Percentiles rank a stretch among this genome's conserved stretches.
phyloP scores from a whole-genome alignment of 2,113 vertebrate genomes.

The Nannospalax galili region DNA sequence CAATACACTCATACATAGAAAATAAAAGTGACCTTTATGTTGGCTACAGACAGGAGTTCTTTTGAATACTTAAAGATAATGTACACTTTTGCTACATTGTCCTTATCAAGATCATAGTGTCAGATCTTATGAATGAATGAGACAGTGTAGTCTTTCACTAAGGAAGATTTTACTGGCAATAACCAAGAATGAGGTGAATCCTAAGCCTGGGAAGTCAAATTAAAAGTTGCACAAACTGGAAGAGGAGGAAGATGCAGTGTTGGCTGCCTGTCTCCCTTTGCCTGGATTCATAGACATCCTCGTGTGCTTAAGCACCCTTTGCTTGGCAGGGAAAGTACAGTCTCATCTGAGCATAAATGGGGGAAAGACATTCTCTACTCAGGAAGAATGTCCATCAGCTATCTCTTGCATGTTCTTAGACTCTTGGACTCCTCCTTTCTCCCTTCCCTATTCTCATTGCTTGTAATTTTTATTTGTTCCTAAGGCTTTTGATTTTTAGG shows the following conservation, averaged over 20 bases:
- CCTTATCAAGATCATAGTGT: neutral
- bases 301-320: neutral
- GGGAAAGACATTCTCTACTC: neutral
- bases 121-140: neutral
- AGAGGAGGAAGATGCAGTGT: neutral
- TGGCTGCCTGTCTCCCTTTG: neutral
- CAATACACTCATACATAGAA: no score
- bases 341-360: neutral
- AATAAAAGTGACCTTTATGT: neutral
- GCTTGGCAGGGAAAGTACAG: neutral
- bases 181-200: neutral
- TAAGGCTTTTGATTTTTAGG: neutral
- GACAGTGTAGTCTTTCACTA: neutral
- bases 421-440: neutral
- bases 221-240: neutral
- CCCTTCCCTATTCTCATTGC: neutral
- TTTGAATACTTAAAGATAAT: neutral
- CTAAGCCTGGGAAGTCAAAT: neutral
- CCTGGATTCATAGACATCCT: neutral
- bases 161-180: slow-evolving; percentile 1
- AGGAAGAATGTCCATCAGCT: neutral
- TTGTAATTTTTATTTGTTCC: neutral
- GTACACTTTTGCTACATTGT: neutral
- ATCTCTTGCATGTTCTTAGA: neutral
- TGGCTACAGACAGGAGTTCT: neutral